Base-by-base conservation (phyloP, 1,140 invertebrate genomes). In the Drosophila quadrilineata region DNA sequence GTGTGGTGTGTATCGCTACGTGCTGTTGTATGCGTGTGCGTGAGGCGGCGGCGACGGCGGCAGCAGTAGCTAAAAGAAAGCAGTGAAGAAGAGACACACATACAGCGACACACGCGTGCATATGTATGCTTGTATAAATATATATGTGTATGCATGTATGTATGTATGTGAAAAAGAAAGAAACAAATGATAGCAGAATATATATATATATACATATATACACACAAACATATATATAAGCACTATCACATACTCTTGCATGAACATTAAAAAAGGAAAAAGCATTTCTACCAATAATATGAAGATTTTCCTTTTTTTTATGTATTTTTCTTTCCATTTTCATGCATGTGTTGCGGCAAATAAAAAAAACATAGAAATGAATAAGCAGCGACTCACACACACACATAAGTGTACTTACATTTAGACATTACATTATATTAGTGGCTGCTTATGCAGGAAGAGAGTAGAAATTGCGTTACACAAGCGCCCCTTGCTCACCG, bases 391-490 rank as follows among this genome's bases (percentile, higher is more conserved):
- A n/a, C n/a, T n/a, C 36, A 56, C 29, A 36, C 10, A 45, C 33
- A 41, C 53, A 31, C 4, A 38, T 9, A 46, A 4, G 14, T 29
- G 16, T 10, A 53, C 14, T 8, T 33, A 38, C 19, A 63, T 12
- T 38, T 22, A 21, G 29, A 45, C 8, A 28, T 4, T 24, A 12
- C 9, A 8, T 17, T 40, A 56, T 6, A 58, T 33, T 49, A 29
- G 33, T 40, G 33, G 17, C 21, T 65, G 14, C 40, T 54, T 60
- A 66, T 71, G 68, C 57, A 71, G n/a, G n/a, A n/a, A n/a, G n/a
- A 69, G 66, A 73, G 46, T 50, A 60, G 70, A 84, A 84, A 84
- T 84, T 77, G 77, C 77, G 77, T 84, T 84, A 85, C 77, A 84
- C 77, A 84, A 84, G 77, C 77, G 63, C 72, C 63, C 64, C 65